Percentiles rank a stretch among this genome's conserved stretches.
Evolutionary conservation across 2,888 invertebrate genomes (phyloP).

Genomic region (Ophraella communa): DNA sequence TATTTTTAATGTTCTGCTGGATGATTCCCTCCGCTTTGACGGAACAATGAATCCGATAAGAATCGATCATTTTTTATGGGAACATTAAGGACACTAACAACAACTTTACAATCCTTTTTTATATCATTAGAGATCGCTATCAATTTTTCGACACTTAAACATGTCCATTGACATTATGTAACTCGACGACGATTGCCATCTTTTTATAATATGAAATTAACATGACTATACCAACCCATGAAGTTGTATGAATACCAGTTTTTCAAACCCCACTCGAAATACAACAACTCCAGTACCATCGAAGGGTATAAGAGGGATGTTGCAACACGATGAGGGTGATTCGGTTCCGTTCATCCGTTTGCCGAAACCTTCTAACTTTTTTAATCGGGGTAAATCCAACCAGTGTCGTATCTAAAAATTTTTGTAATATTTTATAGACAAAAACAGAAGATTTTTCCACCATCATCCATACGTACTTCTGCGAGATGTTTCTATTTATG

Average conservation of each 20-base stretch:
- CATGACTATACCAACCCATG: background rate
- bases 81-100: background rate
- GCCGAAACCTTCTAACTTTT: background rate
- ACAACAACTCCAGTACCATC: background rate
- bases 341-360: slow-evolving; percentile 15
- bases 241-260: background rate
- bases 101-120: background rate
- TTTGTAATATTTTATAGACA: no score
- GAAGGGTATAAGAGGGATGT: slow-evolving; percentile 4
- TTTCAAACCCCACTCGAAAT: slow-evolving; percentile 2
- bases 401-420: background rate
- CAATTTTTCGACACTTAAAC: background rate
- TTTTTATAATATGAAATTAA: slow-evolving; percentile 1
- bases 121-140: no score
- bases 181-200: background rate
- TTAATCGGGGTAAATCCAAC: background rate
- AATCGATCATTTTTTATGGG: background rate
- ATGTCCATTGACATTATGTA: background rate
- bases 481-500: no score
- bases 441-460: no score
- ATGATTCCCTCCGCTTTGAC: no score
- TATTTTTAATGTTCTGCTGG: no score
- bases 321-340: slow-evolving; percentile 17
- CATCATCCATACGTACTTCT: no score
- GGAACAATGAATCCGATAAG: no score